phyloP scores from a whole-genome alignment of 2,888 invertebrate species.

The Agonopterix arenella region DNA sequence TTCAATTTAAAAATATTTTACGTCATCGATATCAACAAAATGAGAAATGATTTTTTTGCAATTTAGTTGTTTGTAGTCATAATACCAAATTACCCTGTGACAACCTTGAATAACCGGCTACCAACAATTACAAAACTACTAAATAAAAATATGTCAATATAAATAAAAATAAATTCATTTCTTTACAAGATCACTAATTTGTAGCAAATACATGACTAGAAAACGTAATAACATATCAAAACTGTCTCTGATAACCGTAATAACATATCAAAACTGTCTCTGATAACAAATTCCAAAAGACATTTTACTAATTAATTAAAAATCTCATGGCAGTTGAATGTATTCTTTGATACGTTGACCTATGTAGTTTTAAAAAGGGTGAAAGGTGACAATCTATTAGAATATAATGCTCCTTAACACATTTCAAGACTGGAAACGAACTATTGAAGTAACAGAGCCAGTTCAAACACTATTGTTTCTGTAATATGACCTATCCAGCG shows the following conservation, averaged over 20 bases:
- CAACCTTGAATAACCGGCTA: constrained; percentile 46
- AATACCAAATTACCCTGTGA: constrained; percentile 46
- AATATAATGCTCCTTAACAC: too few species aligned
- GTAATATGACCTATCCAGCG: too few species aligned
- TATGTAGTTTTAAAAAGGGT: too few species aligned
- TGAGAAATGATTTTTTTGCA: constrained; percentile 37
- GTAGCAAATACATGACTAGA: constrained; percentile 64
- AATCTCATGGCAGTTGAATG: too few species aligned
- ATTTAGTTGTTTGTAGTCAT: constrained; percentile 20
- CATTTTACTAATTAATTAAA: too few species aligned
- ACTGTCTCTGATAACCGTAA: constrained; percentile 16
- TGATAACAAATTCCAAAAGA: neutral
- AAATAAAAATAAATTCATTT: constrained; percentile 21
- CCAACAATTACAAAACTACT: neutral
- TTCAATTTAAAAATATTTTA: neutral
- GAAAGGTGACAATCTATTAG: too few species aligned
- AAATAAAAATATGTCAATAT: neutral
- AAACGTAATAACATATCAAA: constrained; percentile 26
- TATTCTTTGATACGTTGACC: too few species aligned
- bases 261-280: constrained; percentile 16
- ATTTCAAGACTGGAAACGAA: too few species aligned
- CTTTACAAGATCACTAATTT: constrained; percentile 29
- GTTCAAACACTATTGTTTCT: too few species aligned
- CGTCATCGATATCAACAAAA: constrained; percentile 5
- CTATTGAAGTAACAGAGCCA: too few species aligned